Percentiles rank a stretch among this genome's conserved stretches.
Conservation (phyloP, 64 coral and sea anemone genomes). For the Stylophora pistillata region DNA sequence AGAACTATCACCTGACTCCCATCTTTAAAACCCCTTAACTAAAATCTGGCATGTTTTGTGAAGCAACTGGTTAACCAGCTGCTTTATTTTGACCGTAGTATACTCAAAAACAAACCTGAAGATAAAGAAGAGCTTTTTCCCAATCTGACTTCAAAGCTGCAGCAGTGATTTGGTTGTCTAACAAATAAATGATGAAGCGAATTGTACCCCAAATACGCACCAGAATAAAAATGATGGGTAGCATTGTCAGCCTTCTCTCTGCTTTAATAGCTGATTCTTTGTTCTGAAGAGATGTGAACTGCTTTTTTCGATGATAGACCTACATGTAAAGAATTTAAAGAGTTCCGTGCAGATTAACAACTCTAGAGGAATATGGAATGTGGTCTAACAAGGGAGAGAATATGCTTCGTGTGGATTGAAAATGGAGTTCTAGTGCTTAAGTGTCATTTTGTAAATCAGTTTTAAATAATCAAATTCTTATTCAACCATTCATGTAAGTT, state of each 20-base stretch:
- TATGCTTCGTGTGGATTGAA: too few species aligned
- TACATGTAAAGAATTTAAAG: background rate
- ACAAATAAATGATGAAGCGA: constrained; percentile 53
- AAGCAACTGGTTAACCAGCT: too few species aligned
- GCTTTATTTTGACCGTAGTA: background rate
- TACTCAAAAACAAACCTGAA: constrained; percentile 41
- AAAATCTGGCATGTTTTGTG: too few species aligned
- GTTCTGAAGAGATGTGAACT: constrained; percentile 38
- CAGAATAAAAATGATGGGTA: constrained; percentile 68
- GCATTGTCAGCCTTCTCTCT: constrained; percentile 38
- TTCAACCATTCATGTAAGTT: too few species aligned
- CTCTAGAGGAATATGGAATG: too few species aligned
- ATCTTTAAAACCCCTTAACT: too few species aligned
- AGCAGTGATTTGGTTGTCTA: background rate
- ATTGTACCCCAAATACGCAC: constrained; percentile 75
- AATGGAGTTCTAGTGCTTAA: too few species aligned
- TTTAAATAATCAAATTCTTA: too few species aligned
- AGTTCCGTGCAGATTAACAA: too few species aligned
- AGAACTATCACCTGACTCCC: too few species aligned
- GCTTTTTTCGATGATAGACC: constrained; percentile 1
- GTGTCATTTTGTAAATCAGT: too few species aligned
- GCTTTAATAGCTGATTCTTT: constrained; percentile 44
- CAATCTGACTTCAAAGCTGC: background rate
- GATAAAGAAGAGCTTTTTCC: constrained; percentile 30
- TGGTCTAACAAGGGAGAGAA: too few species aligned